Conservation (phyloP, 1,140 invertebrate species). For the Spodoptera litura region DNA sequence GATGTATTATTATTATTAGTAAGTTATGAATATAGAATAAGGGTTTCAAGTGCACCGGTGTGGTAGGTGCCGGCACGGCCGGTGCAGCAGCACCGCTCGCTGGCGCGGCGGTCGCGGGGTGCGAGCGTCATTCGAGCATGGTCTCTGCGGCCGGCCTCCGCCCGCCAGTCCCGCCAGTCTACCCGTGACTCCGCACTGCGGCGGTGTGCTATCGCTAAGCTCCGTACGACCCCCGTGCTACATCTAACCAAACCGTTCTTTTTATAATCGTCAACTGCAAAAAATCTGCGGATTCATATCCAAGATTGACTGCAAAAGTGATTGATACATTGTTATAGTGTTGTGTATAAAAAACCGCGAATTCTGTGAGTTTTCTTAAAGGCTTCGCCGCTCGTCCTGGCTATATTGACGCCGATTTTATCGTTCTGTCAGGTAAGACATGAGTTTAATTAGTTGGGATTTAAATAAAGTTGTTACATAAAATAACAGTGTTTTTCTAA, state of each 20-base stretch:
- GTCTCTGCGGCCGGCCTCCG: constrained; percentile 50
- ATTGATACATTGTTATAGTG: constrained; percentile 61
- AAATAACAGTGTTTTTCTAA: constrained; percentile 18
- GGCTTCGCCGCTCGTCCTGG: constrained; percentile 61
- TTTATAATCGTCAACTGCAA: constrained; percentile 44
- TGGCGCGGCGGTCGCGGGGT: constrained; percentile 42
- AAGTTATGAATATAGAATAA: no score
- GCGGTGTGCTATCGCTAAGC: constrained; percentile 67
- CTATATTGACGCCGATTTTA: constrained; percentile 72
- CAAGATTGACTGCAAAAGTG: constrained; percentile 50
- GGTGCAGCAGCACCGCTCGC: no score
- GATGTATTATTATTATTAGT: no score
- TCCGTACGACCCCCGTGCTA: constrained; percentile 39
- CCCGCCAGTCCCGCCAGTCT: constrained; percentile 64
- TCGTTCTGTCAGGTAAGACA: constrained; percentile 77
- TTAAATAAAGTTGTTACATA: constrained; percentile 20
- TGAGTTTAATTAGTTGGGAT: constrained; percentile 20
- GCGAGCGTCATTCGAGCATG: constrained; percentile 51
- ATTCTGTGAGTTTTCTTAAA: constrained; percentile 65
- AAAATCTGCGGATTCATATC: constrained; percentile 45
- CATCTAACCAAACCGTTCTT: constrained; percentile 48
- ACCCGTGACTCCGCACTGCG: constrained; percentile 75
- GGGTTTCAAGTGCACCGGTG: no score
- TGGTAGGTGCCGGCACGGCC: no score
- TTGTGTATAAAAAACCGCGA: constrained; percentile 61